Base-by-base conservation (phyloP, 2,888 invertebrate genomes). In the Cyrtodaria siliqua region DNA sequence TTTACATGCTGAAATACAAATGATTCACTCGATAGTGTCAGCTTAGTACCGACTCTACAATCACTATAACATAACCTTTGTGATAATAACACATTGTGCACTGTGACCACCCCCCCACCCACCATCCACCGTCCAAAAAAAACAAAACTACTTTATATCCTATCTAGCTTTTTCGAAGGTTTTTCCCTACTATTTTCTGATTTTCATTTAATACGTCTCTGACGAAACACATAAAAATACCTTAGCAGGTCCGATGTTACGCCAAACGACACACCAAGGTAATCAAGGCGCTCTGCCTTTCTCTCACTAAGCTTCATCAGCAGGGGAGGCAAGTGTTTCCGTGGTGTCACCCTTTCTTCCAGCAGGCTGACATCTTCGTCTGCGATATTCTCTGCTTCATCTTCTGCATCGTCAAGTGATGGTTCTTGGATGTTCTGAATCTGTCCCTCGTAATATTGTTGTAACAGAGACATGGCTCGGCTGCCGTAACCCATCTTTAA, bases 401-500 rank as follows among this genome's bases (percentile, higher is more conserved):
- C 78, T 1, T 74, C 78, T 4, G 61, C 59, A 0, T 76, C 63
- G 12, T 70, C 59, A n/a, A 70, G 56, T 0, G 73, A 59, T 3
- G 57, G 47, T 23, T 92, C 92, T 9, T 79, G 76, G 53, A 93
- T 80, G 68, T 79, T 91, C 47, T 88, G 86, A 18, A 93, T 90
- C 66, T 96, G 96, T 1, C 96, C 95, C 82, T 96, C 95, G 92
- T 98, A 99, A 93, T 99, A 99, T 64, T 97, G 95, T 69, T 96
- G 95, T 8, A 99, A 93, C 44, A 99, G 94, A 73, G 96, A 94
- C 4, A 99, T 91, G 0, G 99, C 98, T 67, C 97, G 95, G 73
- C 95, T 95, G 3, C 99, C 99, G 93, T 99, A 99, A 0, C 99
- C 99, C 98, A 99, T 99, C 96, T 97, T 89, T 23, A 70, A 69